Evolutionary conservation across 2,797 vertebrate genomes (phyloP).

Genomic region (Furcifer pardalis): DNA sequence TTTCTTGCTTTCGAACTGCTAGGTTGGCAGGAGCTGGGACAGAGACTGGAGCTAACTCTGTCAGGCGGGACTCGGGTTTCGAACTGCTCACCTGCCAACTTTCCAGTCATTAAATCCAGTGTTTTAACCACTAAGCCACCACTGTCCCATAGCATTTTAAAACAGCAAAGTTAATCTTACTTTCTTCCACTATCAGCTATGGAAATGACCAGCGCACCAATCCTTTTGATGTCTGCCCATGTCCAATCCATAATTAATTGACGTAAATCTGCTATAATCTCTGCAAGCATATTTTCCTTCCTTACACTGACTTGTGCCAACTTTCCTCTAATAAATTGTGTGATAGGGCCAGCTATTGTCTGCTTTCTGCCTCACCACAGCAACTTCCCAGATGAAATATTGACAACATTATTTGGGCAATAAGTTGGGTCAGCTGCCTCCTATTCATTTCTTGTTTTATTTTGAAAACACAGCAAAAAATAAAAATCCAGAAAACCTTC

Average conservation of each 20-base stretch:
- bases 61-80: too few species aligned
- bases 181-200: conserved; percentile 21
- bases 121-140: too few species aligned
- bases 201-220: conserved; percentile 13
- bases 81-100: too few species aligned
- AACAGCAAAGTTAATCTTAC: background rate
- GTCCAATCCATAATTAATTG: conserved; percentile 72
- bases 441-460: conserved; percentile 69
- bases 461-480: conserved; percentile 33
- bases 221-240: conserved; percentile 46
- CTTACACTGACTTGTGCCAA: conserved; percentile 61
- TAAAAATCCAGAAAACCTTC: background rate
- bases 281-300: conserved; percentile 69
- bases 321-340: conserved; percentile 66
- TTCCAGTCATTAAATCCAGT: too few species aligned
- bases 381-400: conserved; percentile 68
- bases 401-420: conserved; percentile 64
- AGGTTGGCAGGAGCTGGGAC: too few species aligned
- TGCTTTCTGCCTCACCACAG: conserved; percentile 40
- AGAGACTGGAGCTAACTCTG: too few species aligned
- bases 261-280: conserved; percentile 74
- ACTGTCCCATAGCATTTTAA: conserved; percentile 11
- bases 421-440: conserved; percentile 47
- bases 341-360: conserved; percentile 56
- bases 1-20: too few species aligned